These are phyloP conservation scores for Pseudomugil gertrudae DNA, from an alignment of 2,797 vertebrate genomes.

Conservation along the genomic window DNA sequence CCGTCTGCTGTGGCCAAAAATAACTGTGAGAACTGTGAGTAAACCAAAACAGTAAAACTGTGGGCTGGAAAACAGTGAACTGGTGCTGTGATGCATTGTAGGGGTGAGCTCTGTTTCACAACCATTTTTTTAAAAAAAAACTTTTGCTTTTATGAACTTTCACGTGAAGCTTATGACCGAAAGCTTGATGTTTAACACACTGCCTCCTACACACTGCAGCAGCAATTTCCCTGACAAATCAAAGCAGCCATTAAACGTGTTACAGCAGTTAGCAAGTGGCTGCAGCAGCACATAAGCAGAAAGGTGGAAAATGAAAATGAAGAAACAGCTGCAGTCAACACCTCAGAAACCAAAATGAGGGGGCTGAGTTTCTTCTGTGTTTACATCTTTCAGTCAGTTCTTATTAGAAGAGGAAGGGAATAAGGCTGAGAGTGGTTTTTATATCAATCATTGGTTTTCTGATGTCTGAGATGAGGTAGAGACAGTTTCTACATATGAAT, in stretches of 20 bases:
- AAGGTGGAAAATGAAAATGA: slow-evolving; percentile 30
- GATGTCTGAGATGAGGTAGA: slow-evolving; percentile 22
- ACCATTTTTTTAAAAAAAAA: not conserved
- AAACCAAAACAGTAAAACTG: slow-evolving; percentile 14
- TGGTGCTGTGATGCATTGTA: not conserved
- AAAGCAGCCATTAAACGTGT: slow-evolving; percentile 20
- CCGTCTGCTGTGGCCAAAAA: slow-evolving; percentile 10
- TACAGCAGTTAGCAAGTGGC: slow-evolving; percentile 30
- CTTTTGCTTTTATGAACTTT: not conserved
- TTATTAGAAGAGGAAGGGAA: slow-evolving; percentile 43
- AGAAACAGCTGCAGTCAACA: slow-evolving; percentile 40
- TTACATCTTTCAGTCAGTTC: slow-evolving; percentile 44
- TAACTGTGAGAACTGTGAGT: slow-evolving; percentile 5
- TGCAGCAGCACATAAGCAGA: slow-evolving; percentile 24
- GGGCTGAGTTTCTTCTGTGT: slow-evolving; percentile 45
- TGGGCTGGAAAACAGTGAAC: not conserved
- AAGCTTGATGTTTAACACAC: slow-evolving; percentile 4
- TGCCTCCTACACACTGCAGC: not conserved
- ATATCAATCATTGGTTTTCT: slow-evolving; percentile 34
- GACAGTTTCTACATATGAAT: too few species aligned
- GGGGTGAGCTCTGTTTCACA: not conserved
- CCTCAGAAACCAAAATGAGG: slow-evolving; percentile 58
- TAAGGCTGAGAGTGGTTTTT: slow-evolving; percentile 23
- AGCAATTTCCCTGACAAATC: slow-evolving; percentile 27
- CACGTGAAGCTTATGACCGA: not conserved